These are phyloP conservation scores for Eutrigla gurnardus DNA, from an alignment of 2,797 vertebrate genomes.

Conservation along the genomic window DNA sequence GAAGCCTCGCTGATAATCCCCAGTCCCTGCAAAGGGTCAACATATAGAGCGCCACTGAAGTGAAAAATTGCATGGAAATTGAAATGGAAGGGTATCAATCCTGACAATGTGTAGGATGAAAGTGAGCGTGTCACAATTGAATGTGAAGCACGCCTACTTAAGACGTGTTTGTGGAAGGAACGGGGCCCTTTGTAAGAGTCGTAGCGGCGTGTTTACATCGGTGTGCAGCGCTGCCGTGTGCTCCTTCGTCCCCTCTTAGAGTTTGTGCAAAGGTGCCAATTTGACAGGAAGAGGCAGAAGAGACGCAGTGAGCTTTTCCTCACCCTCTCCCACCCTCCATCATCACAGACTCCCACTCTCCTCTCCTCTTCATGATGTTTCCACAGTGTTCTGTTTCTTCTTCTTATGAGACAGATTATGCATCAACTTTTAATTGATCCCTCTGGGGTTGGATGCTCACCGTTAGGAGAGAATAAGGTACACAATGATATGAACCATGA, in stretches of 20 bases:
- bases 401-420: constrained; percentile 73
- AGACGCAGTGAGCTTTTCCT: constrained; percentile 34
- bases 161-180: constrained; percentile 45
- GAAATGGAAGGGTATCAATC: constrained; percentile 21
- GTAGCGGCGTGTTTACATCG: constrained; percentile 42
- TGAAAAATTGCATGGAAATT: constrained; percentile 17
- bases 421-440: constrained; percentile 86
- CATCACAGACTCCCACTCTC: constrained; percentile 23
- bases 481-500: constrained; percentile 70
- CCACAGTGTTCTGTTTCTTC: constrained; percentile 37
- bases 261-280: constrained; percentile 54
- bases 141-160: neutral
- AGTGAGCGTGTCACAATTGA: constrained; percentile 9
- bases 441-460: constrained; percentile 77
- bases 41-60: neutral
- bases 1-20: constrained; percentile 17
- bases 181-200: constrained; percentile 27
- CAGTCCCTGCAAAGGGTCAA: constrained; percentile 44
- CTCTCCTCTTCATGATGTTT: constrained; percentile 64
- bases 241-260: constrained; percentile 46
- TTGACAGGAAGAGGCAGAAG: constrained; percentile 29
- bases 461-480: constrained; percentile 65
- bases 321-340: constrained; percentile 28
- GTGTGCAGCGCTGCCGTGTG: constrained; percentile 20
- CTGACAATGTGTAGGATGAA: neutral